These are phyloP conservation scores for Spatulosminthurus flaviceps DNA, from an alignment of 2,888 invertebrate genomes.

Conservation along the genomic window DNA sequence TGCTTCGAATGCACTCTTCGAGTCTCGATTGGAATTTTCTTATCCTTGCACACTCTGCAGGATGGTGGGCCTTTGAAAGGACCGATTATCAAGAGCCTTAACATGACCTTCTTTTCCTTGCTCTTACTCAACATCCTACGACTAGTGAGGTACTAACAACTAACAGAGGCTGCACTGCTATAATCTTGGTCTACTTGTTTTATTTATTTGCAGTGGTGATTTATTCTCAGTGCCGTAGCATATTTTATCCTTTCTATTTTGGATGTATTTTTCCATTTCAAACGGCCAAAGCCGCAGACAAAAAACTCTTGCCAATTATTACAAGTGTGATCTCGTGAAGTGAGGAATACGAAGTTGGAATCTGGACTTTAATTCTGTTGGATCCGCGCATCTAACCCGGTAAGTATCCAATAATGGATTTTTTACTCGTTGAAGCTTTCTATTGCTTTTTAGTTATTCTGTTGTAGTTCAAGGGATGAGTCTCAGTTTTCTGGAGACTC, in stretches of 20 bases:
- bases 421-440: too few species aligned
- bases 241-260: constrained; percentile 13
- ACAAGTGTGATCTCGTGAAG: constrained; percentile 9
- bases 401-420: background rate
- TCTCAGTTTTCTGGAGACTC: too few species aligned
- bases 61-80: constrained; percentile 37
- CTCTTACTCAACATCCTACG: constrained; percentile 44
- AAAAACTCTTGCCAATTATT: background rate
- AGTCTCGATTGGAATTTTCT: constrained; percentile 15
- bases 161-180: background rate
- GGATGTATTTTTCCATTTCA: background rate
- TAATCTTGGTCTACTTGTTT: constrained; percentile 20
- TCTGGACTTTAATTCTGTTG: constrained; percentile 39
- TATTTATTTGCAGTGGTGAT: constrained; percentile 16
- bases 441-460: too few species aligned
- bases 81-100: constrained; percentile 33
- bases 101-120: constrained; percentile 43
- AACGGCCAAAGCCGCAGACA: background rate
- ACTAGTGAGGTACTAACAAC: constrained; percentile 23
- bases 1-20: constrained; percentile 23
- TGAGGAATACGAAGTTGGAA: constrained; percentile 46
- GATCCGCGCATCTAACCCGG: constrained; percentile 19
- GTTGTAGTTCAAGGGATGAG: too few species aligned
- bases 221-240: background rate
- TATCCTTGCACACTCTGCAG: constrained; percentile 33